Percentiles rank a stretch among this genome's conserved stretches.
Evolutionary conservation across 92 coral and sea anemone genomes (phyloP).

Genomic region (Bergia puertoricense): DNA sequence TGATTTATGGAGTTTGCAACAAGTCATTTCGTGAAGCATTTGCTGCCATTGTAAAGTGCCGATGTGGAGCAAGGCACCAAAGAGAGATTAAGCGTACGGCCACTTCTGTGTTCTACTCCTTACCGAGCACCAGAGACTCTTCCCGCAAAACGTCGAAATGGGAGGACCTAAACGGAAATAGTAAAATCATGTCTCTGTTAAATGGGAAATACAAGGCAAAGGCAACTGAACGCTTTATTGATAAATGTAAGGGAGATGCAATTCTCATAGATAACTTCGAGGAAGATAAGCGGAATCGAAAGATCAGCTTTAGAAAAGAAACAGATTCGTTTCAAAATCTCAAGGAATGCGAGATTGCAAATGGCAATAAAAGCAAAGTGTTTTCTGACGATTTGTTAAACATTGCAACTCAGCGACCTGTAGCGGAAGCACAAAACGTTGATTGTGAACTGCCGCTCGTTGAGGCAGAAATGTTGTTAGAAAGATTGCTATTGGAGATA

Average conservation of each 20-base stretch:
- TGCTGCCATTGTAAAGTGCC: constrained; percentile 58
- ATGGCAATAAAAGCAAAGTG: not conserved
- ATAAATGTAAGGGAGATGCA: not conserved
- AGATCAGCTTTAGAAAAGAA: constrained; percentile 5
- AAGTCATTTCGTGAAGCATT: constrained; percentile 73
- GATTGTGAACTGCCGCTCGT: constrained; percentile 10
- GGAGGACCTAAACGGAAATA: not conserved
- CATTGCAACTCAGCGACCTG: not conserved
- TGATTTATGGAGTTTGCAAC: constrained; percentile 83
- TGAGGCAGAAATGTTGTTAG: constrained; percentile 17
- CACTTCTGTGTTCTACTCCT: not conserved
- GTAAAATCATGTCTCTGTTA: not conserved
- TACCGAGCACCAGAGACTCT: not conserved
- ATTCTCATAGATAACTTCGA: too few species aligned
- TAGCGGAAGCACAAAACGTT: not conserved
- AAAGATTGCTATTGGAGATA: constrained; percentile 28
- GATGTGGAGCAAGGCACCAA: constrained; percentile 66
- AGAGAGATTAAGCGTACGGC: constrained; percentile 37
- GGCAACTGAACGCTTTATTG: too few species aligned
- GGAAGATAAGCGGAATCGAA: not conserved
- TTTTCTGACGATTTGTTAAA: not conserved
- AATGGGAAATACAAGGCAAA: not conserved
- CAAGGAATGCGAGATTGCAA: not conserved
- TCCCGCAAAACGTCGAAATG: not conserved
- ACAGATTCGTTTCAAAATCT: not conserved